Percentiles rank a stretch among this genome's conserved stretches.
phyloP scores from a whole-genome alignment of 2,888 invertebrate genomes.

The Acrocyrtus sp. region DNA sequence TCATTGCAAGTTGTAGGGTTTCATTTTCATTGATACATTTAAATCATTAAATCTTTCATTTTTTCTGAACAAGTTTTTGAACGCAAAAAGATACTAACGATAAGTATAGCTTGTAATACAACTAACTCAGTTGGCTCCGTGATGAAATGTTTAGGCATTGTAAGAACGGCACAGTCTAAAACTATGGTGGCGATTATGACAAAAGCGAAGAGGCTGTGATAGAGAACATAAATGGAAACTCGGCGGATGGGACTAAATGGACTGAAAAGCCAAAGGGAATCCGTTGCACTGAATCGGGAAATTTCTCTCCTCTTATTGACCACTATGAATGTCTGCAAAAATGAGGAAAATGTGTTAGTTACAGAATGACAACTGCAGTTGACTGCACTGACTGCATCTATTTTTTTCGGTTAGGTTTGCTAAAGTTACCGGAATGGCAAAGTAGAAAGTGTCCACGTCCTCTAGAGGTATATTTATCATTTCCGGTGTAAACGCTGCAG shows the following conservation, averaged over 20 bases:
- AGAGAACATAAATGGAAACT: constrained; percentile 97
- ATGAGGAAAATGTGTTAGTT: constrained; percentile 99
- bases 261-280: constrained; percentile 94
- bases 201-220: constrained; percentile 97
- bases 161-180: too few relatives aligned
- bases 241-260: constrained; percentile 94
- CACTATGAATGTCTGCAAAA: too few relatives aligned
- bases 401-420: background rate
- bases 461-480: background rate
- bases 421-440: background rate
- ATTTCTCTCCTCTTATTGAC: too few relatives aligned
- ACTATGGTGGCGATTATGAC: constrained; percentile 99
- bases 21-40: too few relatives aligned
- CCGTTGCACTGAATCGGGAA: constrained; percentile 97
- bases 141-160: too few relatives aligned
- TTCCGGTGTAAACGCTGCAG: background rate
- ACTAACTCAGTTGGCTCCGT: too few relatives aligned
- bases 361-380: constrained; percentile 66
- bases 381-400: too few relatives aligned
- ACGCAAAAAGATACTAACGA: too few relatives aligned
- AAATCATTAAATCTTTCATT: too few relatives aligned
- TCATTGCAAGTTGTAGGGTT: too few relatives aligned
- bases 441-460: background rate
- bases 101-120: too few relatives aligned
- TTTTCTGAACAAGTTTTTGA: too few relatives aligned